Conservation (phyloP, 2,113 vertebrate species). For the Cyphomyrus discorhynchus region DNA sequence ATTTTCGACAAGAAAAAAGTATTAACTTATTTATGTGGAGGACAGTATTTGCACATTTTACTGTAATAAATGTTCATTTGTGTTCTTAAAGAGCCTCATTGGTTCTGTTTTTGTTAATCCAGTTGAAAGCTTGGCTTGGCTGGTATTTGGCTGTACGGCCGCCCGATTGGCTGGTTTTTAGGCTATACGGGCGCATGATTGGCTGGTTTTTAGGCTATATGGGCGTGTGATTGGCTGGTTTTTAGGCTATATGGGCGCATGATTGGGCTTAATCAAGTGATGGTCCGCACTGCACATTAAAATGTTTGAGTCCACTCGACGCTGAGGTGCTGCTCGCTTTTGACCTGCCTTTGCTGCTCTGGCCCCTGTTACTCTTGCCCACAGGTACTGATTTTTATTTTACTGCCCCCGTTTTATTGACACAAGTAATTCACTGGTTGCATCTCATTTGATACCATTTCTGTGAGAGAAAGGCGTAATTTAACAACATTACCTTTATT, state of each 20-base stretch:
- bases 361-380: neutral
- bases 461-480: neutral
- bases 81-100: neutral
- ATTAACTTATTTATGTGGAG: neutral
- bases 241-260: neutral
- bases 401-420: neutral
- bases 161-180: too few relatives aligned
- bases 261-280: neutral
- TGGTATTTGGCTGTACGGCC: neutral
- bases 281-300: neutral
- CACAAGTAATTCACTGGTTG: neutral
- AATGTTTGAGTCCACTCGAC: neutral
- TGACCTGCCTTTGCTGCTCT: neutral
- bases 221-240: neutral
- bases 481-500: neutral
- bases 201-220: too few relatives aligned
- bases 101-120: neutral
- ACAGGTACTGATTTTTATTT: neutral
- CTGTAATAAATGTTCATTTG: slow-evolving; percentile 5
- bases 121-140: neutral
- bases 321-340: neutral
- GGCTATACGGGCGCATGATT: too few relatives aligned
- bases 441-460: neutral
- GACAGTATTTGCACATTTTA: neutral
- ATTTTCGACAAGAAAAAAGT: neutral